These are phyloP conservation scores for Apogon talboti DNA, from an alignment of 2,797 vertebrate species.

Conservation along the genomic window DNA sequence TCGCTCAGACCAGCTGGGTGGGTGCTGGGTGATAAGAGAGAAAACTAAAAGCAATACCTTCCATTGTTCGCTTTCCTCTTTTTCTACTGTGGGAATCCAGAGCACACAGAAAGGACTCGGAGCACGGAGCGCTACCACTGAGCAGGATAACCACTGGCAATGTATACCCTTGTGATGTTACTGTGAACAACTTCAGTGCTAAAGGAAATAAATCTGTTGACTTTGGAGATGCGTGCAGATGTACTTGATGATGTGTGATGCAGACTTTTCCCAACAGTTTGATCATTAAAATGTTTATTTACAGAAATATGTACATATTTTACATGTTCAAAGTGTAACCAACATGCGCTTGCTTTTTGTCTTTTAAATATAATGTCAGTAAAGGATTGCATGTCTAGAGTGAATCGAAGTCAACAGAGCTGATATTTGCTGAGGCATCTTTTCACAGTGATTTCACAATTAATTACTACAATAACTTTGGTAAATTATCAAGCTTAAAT, in stretches of 20 bases:
- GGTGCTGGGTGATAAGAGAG: slow-evolving; percentile 82
- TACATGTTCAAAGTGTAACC: slow-evolving; percentile 7
- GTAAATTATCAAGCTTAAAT: no score
- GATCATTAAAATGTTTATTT: not conserved
- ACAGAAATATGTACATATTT: slow-evolving; percentile 20
- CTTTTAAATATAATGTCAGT: no score
- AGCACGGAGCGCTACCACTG: slow-evolving; percentile 71
- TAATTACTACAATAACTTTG: no score
- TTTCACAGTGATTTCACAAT: no score
- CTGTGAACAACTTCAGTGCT: slow-evolving; percentile 96
- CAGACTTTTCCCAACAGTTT: not conserved
- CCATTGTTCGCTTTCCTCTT: slow-evolving; percentile 87
- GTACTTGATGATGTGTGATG: slow-evolving; percentile 4
- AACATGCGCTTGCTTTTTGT: not conserved
- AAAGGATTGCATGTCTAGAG: no score
- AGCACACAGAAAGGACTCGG: slow-evolving; percentile 82
- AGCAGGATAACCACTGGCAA: slow-evolving; percentile 87
- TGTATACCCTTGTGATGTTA: slow-evolving; percentile 93
- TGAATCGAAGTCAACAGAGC: no score
- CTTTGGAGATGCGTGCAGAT: slow-evolving; percentile 72
- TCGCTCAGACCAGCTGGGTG: slow-evolving; percentile 76
- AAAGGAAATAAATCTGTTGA: slow-evolving; percentile 96
- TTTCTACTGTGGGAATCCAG: slow-evolving; percentile 86
- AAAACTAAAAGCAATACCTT: slow-evolving; percentile 94
- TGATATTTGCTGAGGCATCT: no score